Conservation (phyloP, 2,113 vertebrate genomes). For the Trematocara stigmaticum region DNA sequence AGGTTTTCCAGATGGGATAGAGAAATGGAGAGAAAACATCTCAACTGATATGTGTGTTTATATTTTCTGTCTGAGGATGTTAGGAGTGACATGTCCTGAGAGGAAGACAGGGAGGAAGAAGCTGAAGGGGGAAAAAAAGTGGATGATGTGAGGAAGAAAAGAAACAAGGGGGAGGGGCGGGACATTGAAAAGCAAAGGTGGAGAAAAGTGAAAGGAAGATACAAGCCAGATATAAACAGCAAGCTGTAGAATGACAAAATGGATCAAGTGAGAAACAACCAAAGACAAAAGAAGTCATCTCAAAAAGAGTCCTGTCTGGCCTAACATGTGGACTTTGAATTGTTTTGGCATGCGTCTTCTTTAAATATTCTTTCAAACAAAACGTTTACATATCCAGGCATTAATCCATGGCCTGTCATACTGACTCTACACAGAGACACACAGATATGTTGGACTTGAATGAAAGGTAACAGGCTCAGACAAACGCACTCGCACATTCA, state of each 20-base stretch:
- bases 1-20: slow-evolving; percentile 59
- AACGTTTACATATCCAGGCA: slow-evolving; percentile 59
- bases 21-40: slow-evolving; percentile 15
- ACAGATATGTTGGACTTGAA: not conserved
- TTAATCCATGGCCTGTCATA: slow-evolving; percentile 34
- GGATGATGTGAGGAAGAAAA: not conserved
- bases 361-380: slow-evolving; percentile 48
- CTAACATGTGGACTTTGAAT: slow-evolving; percentile 24
- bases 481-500: not conserved
- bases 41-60: slow-evolving; percentile 37
- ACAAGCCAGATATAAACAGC: not conserved
- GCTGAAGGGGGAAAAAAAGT: not conserved
- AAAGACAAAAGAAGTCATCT: not conserved
- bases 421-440: slow-evolving; percentile 2
- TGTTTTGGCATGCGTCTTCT: slow-evolving; percentile 19
- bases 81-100: slow-evolving; percentile 36
- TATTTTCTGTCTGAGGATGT: slow-evolving; percentile 44
- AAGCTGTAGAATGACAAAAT: not conserved
- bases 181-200: not conserved
- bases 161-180: not conserved
- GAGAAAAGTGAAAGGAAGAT: not conserved
- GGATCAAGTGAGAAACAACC: not conserved
- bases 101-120: not conserved
- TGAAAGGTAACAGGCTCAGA: not conserved
- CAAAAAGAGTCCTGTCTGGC: not conserved